Percentiles rank a stretch among this genome's conserved stretches.
Evolutionary conservation across 2,797 vertebrate species (phyloP).

Genomic region (Gorsachius magnificus): DNA sequence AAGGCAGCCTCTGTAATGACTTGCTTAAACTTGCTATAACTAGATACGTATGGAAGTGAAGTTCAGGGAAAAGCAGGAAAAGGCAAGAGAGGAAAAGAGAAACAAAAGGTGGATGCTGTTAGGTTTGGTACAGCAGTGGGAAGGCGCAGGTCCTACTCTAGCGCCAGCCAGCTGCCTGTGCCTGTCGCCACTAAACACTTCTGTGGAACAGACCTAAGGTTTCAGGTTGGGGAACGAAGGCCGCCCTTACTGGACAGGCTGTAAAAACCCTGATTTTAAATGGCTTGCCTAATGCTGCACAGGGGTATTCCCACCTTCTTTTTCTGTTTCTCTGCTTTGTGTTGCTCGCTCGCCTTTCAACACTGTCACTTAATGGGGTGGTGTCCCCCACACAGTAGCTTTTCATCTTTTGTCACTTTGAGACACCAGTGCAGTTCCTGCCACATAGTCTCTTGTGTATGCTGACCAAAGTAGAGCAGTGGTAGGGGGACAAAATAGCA

Average conservation of each 20-base stretch:
- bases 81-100: background rate
- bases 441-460: background rate
- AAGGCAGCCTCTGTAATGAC: background rate
- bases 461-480: background rate
- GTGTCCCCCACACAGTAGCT: accelerated
- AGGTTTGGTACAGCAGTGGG: background rate
- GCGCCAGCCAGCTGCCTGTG: background rate
- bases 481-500: background rate
- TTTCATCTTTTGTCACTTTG: background rate
- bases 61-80: background rate
- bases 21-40: background rate
- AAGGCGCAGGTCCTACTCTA: background rate
- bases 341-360: background rate
- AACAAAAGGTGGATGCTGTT: background rate
- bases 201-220: background rate
- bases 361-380: background rate
- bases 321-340: background rate
- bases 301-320: background rate
- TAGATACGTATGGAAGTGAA: background rate
- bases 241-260: background rate
- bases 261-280: background rate
- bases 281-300: background rate
- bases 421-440: background rate
- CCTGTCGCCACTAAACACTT: background rate
- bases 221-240: background rate